These are phyloP conservation scores for Drosophila pectinifera DNA, from an alignment of 1,140 invertebrate species.

Conservation along the genomic window DNA sequence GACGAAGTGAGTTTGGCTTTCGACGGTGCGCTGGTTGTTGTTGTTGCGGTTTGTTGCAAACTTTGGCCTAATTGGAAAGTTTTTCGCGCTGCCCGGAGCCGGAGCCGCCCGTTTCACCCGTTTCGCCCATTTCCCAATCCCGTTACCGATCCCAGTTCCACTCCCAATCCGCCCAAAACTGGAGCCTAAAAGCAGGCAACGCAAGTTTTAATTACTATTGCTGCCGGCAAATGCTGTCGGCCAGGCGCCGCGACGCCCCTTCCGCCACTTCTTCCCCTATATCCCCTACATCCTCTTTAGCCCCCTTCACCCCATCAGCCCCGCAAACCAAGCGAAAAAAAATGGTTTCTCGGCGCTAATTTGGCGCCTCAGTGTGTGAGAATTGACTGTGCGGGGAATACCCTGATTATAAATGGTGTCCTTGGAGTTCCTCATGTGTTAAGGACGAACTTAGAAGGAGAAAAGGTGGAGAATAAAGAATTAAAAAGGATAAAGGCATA, in stretches of 20 bases:
- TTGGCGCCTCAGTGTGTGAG: slow-evolving; percentile 74
- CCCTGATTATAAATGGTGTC: slow-evolving; percentile 16
- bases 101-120: slow-evolving; percentile 18
- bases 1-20: slow-evolving; percentile 66
- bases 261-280: neutral
- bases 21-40: slow-evolving; percentile 36
- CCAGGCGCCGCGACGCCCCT: slow-evolving; percentile 20
- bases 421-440: neutral
- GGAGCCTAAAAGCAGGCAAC: slow-evolving; percentile 73
- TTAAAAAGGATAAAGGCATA: too few species aligned
- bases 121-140: slow-evolving; percentile 8
- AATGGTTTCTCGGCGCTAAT: slow-evolving; percentile 63
- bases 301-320: neutral
- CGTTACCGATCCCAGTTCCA: neutral
- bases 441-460: neutral
- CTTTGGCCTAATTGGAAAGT: slow-evolving; percentile 82
- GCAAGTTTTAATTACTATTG: slow-evolving; percentile 81
- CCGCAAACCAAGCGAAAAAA: slow-evolving; percentile 35
- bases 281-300: neutral
- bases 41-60: slow-evolving; percentile 53
- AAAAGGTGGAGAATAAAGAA: neutral
- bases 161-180: slow-evolving; percentile 1
- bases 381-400: slow-evolving; percentile 59
- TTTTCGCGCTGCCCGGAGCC: slow-evolving; percentile 51
- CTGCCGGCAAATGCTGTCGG: slow-evolving; percentile 66